A percentile compares a stretch with the other conserved stretches of the same genome.
Evolutionary conservation across 2,888 invertebrate species (phyloP).

Genomic region (Camponotus fellah): DNA sequence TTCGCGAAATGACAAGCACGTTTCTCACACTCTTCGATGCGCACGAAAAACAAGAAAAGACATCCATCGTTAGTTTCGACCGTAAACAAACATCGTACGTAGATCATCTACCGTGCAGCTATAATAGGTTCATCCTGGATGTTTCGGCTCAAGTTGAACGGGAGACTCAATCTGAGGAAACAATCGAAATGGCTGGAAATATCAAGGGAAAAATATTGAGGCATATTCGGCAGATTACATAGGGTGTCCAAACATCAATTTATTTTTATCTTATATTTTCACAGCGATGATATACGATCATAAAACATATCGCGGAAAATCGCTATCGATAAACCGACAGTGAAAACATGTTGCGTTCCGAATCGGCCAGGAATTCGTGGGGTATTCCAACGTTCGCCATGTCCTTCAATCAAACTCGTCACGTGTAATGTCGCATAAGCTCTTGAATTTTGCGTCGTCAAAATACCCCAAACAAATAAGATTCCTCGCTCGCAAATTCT

Average conservation of each 20-base stretch:
- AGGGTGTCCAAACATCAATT: constrained; percentile 74
- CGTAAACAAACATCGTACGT: constrained; percentile 36
- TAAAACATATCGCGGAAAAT: constrained; percentile 66
- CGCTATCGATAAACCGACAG: constrained; percentile 40
- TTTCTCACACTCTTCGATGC: constrained; percentile 19
- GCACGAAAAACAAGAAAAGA: constrained; percentile 1
- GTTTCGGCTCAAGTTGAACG: constrained; percentile 12
- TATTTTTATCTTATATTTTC: constrained; percentile 75
- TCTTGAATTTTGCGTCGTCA: background rate
- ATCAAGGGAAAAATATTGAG: constrained; percentile 27
- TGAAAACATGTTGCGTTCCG: constrained; percentile 47
- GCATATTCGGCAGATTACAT: constrained; percentile 53
- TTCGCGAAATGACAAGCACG: background rate
- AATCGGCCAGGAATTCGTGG: constrained; percentile 32
- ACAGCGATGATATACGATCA: constrained; percentile 72
- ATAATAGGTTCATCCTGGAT: background rate
- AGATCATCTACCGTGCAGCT: constrained; percentile 40
- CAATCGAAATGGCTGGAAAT: background rate
- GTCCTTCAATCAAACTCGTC: background rate
- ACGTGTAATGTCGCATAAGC: background rate
- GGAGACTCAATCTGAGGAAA: background rate
- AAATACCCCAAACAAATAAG: constrained; percentile 18
- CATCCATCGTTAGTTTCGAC: constrained; percentile 39
- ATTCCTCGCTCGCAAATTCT: constrained; percentile 35
- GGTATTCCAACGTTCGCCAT: constrained; percentile 23